Conservation (phyloP, 2,888 invertebrate species). For the Cremastinae sp. region DNA sequence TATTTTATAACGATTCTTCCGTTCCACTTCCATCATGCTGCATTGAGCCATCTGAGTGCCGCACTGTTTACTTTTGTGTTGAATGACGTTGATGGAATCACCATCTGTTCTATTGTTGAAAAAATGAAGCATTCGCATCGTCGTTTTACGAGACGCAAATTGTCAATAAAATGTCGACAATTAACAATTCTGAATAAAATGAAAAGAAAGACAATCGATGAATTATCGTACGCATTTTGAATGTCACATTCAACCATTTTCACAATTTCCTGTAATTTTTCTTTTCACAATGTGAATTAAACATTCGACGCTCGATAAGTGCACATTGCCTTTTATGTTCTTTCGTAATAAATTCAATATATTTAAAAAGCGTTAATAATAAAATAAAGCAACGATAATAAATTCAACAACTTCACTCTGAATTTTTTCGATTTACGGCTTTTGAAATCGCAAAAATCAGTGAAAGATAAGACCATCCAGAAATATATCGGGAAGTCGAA, state of each 20-base stretch:
- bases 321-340: too few relatives aligned
- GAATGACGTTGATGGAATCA: constrained; percentile 55
- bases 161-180: background rate
- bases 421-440: too few relatives aligned
- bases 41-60: constrained; percentile 2
- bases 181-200: constrained; percentile 16
- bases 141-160: background rate
- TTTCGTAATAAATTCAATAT: too few relatives aligned
- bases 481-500: too few relatives aligned
- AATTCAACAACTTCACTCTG: too few relatives aligned
- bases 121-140: constrained; percentile 9
- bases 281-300: too few relatives aligned
- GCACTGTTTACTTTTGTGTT: constrained; percentile 53
- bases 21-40: background rate
- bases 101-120: constrained; percentile 60
- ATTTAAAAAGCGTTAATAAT: too few relatives aligned
- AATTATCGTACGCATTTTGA: background rate
- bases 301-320: too few relatives aligned
- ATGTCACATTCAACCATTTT: background rate
- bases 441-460: too few relatives aligned
- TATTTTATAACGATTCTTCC: constrained; percentile 64
- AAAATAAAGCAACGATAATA: too few relatives aligned
- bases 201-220: background rate
- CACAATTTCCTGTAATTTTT: background rate
- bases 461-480: too few relatives aligned